Evolutionary conservation across 2,113 vertebrate genomes (phyloP), one percentile per base, ranked within the genome.

Genomic region (Arizona elegans): DNA sequence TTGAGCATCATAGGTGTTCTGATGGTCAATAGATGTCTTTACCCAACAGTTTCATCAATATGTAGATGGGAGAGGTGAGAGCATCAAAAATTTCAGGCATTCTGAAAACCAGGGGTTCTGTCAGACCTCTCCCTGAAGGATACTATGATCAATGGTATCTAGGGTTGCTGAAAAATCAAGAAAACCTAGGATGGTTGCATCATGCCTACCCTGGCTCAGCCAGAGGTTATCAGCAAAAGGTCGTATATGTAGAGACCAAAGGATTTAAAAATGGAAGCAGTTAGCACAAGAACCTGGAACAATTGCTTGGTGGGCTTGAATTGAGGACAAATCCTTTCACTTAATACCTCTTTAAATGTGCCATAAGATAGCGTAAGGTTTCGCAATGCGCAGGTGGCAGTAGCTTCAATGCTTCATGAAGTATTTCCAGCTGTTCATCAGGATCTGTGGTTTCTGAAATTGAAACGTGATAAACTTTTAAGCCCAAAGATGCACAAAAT

Each of bases 321-420:
- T 21, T 88, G 38, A 59, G 38, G 24, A 59, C 43, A 52, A 29
- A 47, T 15, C 19, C 56, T 53, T 53, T 65, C 56, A 87, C 38
- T 50, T 93, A 97, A 92, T 96, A 99, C 99, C 99, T 99, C 97
- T 99, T 99, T n/a, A 99, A 98, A 97, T 99, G 99, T 17, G 98
- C 99, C 99, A 99, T 99, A 97, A 99, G 99, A 98, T 99, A 99
- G 93, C 99, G 98, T 93, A 99, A 97, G 0, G 99, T 99, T 97
- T 99, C 99, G 97, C 98, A 99, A 98, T 99, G 99, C 90, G 99
- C 99, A 8, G 99, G 99, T 0, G 99, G 99, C 96, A 99, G 98
- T 88, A 99, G 98, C 96, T 98, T 99, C 97, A 99, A 97, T 5
- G 99, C 98, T 97, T 99, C 99, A 0, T 99, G 99, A 90, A 99